A percentile compares a stretch with the other conserved stretches of the same genome.
Conservation (phyloP, 1,140 invertebrate species). For the Phymorhynchus buccinoides region DNA sequence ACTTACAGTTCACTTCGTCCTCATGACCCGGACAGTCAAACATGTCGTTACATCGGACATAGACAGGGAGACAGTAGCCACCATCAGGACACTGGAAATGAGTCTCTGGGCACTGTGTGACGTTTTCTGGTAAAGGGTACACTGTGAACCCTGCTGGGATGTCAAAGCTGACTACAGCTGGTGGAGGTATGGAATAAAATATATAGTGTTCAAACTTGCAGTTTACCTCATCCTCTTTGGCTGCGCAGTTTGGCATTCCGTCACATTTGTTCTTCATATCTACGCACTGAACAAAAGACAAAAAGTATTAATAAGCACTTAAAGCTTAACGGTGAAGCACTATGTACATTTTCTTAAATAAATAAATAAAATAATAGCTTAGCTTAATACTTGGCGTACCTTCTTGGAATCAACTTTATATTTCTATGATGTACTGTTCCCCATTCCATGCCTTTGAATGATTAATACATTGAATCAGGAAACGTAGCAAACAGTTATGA, state of each 20-base stretch:
- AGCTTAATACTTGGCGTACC: too few relatives aligned
- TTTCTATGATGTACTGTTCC: too few relatives aligned
- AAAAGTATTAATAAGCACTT: too few relatives aligned
- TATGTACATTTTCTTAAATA: too few relatives aligned
- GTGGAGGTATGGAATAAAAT: background rate
- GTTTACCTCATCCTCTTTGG: background rate
- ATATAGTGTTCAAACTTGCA: background rate
- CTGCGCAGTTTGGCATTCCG: background rate
- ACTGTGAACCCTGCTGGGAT: background rate
- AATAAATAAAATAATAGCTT: too few relatives aligned
- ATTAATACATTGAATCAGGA: too few relatives aligned
- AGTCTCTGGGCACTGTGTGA: background rate
- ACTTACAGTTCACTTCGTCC: slow-evolving; percentile 7
- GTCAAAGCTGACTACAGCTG: slow-evolving; percentile 6
- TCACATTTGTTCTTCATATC: background rate
- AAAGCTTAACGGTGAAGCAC: too few relatives aligned
- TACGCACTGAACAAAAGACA: background rate
- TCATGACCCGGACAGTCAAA: slow-evolving; percentile 18
- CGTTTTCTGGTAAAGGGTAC: background rate
- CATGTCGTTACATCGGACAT: slow-evolving; percentile 23
- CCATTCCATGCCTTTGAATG: too few relatives aligned
- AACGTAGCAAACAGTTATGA: too few relatives aligned
- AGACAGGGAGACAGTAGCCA: background rate
- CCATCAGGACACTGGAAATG: background rate
- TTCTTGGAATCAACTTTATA: too few relatives aligned